Evolutionary conservation across 2,113 vertebrate genomes (phyloP), one percentile per base, ranked within the genome.

Genomic region (Grus americana): DNA sequence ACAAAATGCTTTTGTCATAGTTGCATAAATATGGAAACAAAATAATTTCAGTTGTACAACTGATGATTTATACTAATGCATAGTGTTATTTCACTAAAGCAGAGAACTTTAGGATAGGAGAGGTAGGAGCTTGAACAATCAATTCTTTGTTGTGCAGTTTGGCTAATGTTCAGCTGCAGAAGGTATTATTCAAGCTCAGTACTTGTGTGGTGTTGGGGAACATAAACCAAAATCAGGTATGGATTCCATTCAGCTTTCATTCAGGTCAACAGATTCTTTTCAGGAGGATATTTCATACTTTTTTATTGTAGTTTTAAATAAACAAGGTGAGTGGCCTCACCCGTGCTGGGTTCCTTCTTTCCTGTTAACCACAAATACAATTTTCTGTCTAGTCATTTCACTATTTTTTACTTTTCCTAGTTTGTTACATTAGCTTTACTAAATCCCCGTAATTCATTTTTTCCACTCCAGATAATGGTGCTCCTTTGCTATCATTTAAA

Each of bases 311-410:
- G 15, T 61, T 83, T 75, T 40, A 66, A 75, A 61, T 66, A 54
- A 90, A 59, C 32, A 40, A 62, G 38, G 38, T 80, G 47, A 65
- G 20, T 44, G 27, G 16, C 29, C 50, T 79, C 50, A 70, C 2
- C 22, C n/a, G 9, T 27, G 27, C n/a, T 87, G 55, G 14, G 3
- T 90, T 82, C 49, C 49, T 76, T 81, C 22, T 92, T 71, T 50
- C 24, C 24, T 0, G 0, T 76, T 81, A 71, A 76, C 30, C 1
- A 4, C 11, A 1, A 84, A 23, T 55, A 65, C 11, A 32, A 3
- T 29, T 70, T 79, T 87, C 73, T 88, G 15, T 47, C 21, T 68
- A 29, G 26, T 70, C 18, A 38, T 61, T 19, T 50, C 4, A 3
- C 27, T 52, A 3, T n/a, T 75, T 67, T 74, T 82, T 10, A 36